phyloP scores from a whole-genome alignment of 2,888 invertebrate species.

The Galerucella calmariensis region DNA sequence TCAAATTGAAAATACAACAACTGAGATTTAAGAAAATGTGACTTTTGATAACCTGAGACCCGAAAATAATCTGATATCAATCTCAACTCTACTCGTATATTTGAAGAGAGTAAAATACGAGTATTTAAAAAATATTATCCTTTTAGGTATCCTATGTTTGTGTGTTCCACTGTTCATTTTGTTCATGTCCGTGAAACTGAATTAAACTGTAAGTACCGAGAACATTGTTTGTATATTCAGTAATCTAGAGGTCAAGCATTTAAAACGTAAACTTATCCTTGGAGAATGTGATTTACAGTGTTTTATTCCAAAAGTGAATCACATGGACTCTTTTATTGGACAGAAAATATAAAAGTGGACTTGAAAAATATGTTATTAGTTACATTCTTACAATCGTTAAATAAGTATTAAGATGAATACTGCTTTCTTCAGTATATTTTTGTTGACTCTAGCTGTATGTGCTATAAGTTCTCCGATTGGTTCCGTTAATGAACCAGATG shows the following conservation, averaged over 20 bases:
- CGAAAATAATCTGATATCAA: too few relatives aligned
- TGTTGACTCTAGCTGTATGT: not conserved
- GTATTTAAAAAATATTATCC: too few relatives aligned
- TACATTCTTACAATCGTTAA: not conserved
- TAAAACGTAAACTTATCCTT: not conserved
- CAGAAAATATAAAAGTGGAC: not conserved
- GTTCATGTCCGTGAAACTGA: not conserved
- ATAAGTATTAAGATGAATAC: not conserved
- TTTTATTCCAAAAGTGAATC: not conserved
- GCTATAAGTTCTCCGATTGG: not conserved
- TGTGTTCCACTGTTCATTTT: too few relatives aligned
- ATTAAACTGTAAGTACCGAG: not conserved
- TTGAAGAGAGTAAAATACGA: too few relatives aligned
- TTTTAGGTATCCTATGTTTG: too few relatives aligned
- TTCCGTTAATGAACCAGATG: slow-evolving; percentile 8
- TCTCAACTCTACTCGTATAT: too few relatives aligned
- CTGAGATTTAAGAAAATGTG: too few relatives aligned
- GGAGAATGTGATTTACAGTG: not conserved
- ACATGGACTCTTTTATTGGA: not conserved
- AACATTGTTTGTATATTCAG: not conserved
- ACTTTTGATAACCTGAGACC: too few relatives aligned
- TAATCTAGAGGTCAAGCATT: not conserved
- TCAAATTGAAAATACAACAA: too few relatives aligned
- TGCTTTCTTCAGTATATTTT: not conserved
- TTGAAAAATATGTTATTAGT: not conserved